Percentiles rank a stretch among this genome's conserved stretches.
Conservation (phyloP, 2,797 vertebrate species). For the Sebastes baramenuke region DNA sequence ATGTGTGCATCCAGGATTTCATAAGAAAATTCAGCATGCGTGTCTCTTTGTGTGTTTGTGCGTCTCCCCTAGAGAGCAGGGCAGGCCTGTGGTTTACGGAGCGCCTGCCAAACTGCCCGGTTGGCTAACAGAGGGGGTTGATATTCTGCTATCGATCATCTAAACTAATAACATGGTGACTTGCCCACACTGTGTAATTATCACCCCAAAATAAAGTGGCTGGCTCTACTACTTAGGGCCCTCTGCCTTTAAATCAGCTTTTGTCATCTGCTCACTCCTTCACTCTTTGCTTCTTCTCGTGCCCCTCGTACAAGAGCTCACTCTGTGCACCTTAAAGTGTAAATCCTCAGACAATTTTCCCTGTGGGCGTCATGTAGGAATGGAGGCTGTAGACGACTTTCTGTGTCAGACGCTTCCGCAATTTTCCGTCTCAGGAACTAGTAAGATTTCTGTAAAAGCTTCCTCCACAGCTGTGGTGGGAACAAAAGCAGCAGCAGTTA, state of each 20-base stretch:
- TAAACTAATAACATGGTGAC: constrained; percentile 77
- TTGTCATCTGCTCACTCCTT: constrained; percentile 38
- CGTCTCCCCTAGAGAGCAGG: constrained; percentile 43
- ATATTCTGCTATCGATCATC: constrained; percentile 83
- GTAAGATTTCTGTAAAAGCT: not conserved
- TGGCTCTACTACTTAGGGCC: constrained; percentile 40
- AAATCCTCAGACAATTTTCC: constrained; percentile 21
- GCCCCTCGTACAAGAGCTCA: not conserved
- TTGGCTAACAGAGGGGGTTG: constrained; percentile 55
- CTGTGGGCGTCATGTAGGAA: constrained; percentile 22
- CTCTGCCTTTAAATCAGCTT: constrained; percentile 48
- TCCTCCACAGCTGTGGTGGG: constrained; percentile 20
- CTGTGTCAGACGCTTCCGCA: constrained; percentile 24
- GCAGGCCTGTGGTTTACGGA: constrained; percentile 59
- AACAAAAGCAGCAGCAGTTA: constrained; percentile 1
- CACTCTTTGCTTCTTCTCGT: not conserved
- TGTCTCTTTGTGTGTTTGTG: constrained; percentile 2
- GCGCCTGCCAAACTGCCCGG: constrained; percentile 55
- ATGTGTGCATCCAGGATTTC: constrained; percentile 3
- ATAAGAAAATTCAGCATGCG: not conserved
- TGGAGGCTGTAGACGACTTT: constrained; percentile 3
- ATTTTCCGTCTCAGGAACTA: constrained; percentile 1
- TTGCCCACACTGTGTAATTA: constrained; percentile 72
- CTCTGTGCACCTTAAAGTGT: constrained; percentile 18
- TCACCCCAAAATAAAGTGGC: constrained; percentile 79